Percentiles rank a stretch among this genome's conserved stretches.
Conservation (phyloP, 2,113 vertebrate genomes). For the Trichomycterus rosablanca region DNA sequence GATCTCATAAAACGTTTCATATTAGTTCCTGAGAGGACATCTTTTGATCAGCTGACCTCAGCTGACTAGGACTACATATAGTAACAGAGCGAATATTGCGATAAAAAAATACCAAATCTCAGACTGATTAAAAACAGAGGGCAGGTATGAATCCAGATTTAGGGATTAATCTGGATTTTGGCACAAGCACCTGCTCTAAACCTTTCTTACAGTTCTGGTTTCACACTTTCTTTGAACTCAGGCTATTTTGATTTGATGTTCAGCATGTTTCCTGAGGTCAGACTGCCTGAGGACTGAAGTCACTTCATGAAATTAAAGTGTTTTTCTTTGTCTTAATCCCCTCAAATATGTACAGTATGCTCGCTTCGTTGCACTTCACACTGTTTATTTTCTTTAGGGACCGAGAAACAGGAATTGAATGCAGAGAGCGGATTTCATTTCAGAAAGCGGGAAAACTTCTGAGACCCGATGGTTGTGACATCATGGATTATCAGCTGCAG, state of each 20-base stretch:
- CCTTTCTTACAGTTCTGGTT: constrained; percentile 13
- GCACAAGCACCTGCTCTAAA: constrained; percentile 13
- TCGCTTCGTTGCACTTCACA: not conserved
- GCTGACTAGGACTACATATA: too few species aligned
- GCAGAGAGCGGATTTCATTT: not conserved
- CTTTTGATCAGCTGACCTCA: too few species aligned
- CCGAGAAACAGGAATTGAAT: not conserved
- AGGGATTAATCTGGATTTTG: constrained; percentile 17
- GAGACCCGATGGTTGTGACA: constrained; percentile 18
- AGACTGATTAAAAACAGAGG: not conserved
- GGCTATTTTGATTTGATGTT: constrained; percentile 19
- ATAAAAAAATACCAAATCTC: not conserved
- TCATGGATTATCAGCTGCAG: constrained; percentile 30
- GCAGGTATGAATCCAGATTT: constrained; percentile 9
- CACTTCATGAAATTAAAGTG: constrained; percentile 19
- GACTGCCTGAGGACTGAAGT: constrained; percentile 17
- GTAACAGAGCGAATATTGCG: too few species aligned
- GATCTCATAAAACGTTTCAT: too few species aligned
- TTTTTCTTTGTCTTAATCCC: constrained; percentile 18
- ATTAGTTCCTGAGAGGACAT: too few species aligned
- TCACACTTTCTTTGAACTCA: constrained; percentile 26
- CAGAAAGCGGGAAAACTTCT: constrained; percentile 1
- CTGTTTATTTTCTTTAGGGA: constrained; percentile 23
- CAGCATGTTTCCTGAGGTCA: constrained; percentile 3
- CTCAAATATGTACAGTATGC: constrained; percentile 16